A percentile compares a stretch with the other conserved stretches of the same genome.
Evolutionary conservation across 1,140 invertebrate genomes (phyloP).

Genomic region (Plectrocnemia conspersa): DNA sequence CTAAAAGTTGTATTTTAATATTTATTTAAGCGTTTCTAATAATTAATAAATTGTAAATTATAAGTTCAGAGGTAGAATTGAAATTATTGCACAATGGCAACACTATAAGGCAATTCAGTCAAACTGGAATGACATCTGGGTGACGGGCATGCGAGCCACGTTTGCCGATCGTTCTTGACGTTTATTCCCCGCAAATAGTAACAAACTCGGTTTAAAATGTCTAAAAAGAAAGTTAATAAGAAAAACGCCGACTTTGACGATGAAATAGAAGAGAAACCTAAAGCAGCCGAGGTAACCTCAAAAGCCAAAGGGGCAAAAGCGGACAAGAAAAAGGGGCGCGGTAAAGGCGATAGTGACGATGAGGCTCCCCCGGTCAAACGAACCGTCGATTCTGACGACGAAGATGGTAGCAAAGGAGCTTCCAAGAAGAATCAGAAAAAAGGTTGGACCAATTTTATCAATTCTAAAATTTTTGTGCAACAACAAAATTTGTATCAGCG

Average conservation of each 20-base stretch:
- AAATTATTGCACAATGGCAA: slow-evolving; percentile 1
- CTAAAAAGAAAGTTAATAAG: slow-evolving; percentile 59
- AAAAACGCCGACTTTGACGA: slow-evolving; percentile 58
- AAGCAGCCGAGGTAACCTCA: slow-evolving; percentile 49
- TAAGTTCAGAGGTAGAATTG: background rate
- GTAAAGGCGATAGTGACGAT: slow-evolving; percentile 48
- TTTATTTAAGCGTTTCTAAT: no score
- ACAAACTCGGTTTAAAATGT: slow-evolving; percentile 43
- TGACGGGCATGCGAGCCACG: slow-evolving; percentile 26
- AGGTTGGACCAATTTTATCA: no score
- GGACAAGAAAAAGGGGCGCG: slow-evolving; percentile 49
- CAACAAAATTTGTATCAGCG: no score
- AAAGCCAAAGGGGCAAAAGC: slow-evolving; percentile 47
- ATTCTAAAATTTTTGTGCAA: no score
- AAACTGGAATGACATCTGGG: slow-evolving; percentile 19
- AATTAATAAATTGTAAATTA: no score
- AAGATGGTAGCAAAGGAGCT: slow-evolving; percentile 45
- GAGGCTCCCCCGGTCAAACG: slow-evolving; percentile 44
- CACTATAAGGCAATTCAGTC: background rate
- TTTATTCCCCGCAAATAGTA: slow-evolving; percentile 1
- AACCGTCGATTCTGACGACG: slow-evolving; percentile 45
- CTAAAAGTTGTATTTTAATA: no score
- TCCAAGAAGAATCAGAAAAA: slow-evolving; percentile 52
- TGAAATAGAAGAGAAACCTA: slow-evolving; percentile 52
- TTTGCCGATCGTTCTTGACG: slow-evolving; percentile 25